Evolutionary conservation across 2,888 invertebrate genomes (phyloP), one percentile per base, ranked within the genome.

Genomic region (Meloe dianella): DNA sequence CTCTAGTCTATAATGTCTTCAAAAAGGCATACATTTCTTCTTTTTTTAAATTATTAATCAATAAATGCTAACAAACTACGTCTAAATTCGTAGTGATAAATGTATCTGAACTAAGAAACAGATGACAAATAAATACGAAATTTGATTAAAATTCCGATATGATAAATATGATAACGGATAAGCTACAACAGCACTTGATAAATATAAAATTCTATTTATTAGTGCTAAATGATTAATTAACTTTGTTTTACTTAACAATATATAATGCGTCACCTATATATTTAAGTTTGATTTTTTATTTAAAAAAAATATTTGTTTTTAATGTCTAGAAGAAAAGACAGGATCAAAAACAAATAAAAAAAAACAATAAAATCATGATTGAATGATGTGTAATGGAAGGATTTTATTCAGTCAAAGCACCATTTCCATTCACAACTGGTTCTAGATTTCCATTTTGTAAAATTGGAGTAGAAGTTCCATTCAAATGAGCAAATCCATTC

Each of bases 401-500:
- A 63, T 27, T n/a, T 61, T 70, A 63, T 41, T 70, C 71, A 68
- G 70, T 60, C 56, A 68, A 65, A 58, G 61, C 62, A 62, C 59
- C 57, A 61, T 71, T 71, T 58, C 72, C 72, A 61, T 72, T 73
- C 54, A 72, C 59, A 24, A 60, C 61, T 64, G 64, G 76, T 29
- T 76, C 73, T 63, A 75, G 65, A 62, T 75, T 77, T 17, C 79
- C 79, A 61, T 79, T 79, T 58, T 73, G 73, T 10, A 71, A n/a
- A 58, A 69, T 47, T 27, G 77, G 76, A 57, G 78, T 77, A 57
- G 76, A 75, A 57, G 71, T 72, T 14, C 79, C 79, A 70, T 78
- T 81, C 65, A 72, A 68, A 64, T 71, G 74, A 65, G 74, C 75
- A 64, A 77, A 80, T 61, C 80, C 81, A 67, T 81, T 81, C 69